Evolutionary conservation across 2,888 invertebrate genomes (phyloP).

Genomic region (Lymantria dispar): DNA sequence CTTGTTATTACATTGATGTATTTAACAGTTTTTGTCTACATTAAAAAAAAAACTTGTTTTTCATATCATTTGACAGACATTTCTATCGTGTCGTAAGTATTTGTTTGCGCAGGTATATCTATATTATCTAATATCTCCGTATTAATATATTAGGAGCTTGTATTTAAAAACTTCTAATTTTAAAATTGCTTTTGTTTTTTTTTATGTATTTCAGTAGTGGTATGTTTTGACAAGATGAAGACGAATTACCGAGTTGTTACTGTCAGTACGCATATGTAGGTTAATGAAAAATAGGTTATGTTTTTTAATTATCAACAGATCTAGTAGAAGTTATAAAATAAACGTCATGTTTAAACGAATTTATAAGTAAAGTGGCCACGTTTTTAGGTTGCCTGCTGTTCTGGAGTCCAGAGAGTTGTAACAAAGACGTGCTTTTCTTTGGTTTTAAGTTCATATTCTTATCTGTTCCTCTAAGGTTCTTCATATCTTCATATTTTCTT

Average conservation of each 20-base stretch:
- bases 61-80: constrained; percentile 2
- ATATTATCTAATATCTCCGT: not conserved
- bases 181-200: not conserved
- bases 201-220: not conserved
- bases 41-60: constrained; percentile 14
- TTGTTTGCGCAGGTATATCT: not conserved
- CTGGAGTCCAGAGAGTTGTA: no score
- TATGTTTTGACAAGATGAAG: constrained; percentile 2
- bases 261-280: not conserved
- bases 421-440: no score
- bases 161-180: not conserved
- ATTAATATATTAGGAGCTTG: not conserved
- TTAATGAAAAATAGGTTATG: constrained; percentile 1
- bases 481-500: no score
- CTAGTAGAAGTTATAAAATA: not conserved
- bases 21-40: constrained; percentile 10
- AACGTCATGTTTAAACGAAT: not conserved
- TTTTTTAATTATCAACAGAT: constrained; percentile 4
- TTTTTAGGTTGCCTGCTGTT: no score
- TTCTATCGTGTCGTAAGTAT: constrained; percentile 17
- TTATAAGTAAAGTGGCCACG: no score
- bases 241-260: not conserved
- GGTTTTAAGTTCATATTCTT: no score
- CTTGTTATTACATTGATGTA: constrained; percentile 12
- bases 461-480: no score